Evolutionary conservation across 2,797 vertebrate species (phyloP).

Genomic region (Argentina silus): DNA sequence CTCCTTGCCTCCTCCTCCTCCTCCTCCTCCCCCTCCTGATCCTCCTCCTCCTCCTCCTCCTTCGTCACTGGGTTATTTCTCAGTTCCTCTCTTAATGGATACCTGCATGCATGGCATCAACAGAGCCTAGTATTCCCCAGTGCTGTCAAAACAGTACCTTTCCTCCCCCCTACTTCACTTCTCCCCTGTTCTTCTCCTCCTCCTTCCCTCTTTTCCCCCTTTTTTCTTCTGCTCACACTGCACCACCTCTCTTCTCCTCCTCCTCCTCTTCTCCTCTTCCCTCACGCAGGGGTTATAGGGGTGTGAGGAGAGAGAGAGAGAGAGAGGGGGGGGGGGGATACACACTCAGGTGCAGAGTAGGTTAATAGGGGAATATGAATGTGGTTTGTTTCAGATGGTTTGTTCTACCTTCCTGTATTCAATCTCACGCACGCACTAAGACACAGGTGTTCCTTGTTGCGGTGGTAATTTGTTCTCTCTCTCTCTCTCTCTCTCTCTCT

Average conservation of each 20-base stretch:
- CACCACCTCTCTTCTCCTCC: neutral
- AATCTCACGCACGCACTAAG: neutral
- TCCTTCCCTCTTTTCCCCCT: neutral
- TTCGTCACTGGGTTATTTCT: too few relatives aligned
- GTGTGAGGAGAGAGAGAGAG: neutral
- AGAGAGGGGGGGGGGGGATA: neutral
- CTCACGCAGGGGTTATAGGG: neutral
- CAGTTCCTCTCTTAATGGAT: too few relatives aligned
- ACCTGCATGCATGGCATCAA: neutral
- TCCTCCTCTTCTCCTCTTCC: neutral
- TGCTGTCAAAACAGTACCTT: neutral
- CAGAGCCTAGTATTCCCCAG: neutral
- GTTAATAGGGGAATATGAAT: neutral
- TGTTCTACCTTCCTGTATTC: neutral
- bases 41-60: too few relatives aligned
- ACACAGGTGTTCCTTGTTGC: too few relatives aligned
- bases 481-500: too few relatives aligned
- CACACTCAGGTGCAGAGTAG: neutral
- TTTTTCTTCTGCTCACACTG: slow-evolving; percentile 16
- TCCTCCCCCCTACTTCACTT: neutral
- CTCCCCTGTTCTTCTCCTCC: slow-evolving; percentile 27
- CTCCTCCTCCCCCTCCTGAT: too few relatives aligned
- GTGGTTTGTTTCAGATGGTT: slow-evolving; percentile 20
- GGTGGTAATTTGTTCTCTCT: neutral
- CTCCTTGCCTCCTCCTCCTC: too few relatives aligned